A percentile compares a stretch with the other conserved stretches of the same genome.
phyloP scores from a whole-genome alignment of 2,113 vertebrate species.

The Microcebus griseorufus region DNA sequence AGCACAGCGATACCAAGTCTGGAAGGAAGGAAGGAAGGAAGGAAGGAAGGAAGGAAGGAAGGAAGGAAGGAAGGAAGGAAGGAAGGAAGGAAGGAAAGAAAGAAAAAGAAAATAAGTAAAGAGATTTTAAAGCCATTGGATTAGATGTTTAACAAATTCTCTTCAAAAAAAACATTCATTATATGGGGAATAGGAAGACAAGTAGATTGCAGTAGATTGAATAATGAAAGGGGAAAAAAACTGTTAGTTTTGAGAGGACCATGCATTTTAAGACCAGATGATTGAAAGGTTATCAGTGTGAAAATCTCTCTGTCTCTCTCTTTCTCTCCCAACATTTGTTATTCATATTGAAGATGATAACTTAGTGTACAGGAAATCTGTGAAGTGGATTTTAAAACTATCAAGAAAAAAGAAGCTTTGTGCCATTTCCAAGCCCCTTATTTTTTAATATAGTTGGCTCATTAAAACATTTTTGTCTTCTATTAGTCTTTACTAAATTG shows the following conservation, averaged over 20 bases:
- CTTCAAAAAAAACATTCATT: conserved; percentile 33
- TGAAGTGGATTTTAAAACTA: neutral
- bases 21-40: neutral
- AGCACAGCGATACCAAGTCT: neutral
- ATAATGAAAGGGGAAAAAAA: conserved; percentile 29
- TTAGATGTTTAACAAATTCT: neutral
- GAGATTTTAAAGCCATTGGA: neutral
- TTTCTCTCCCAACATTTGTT: neutral
- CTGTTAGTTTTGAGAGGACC: neutral
- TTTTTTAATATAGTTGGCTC: neutral
- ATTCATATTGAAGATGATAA: neutral
- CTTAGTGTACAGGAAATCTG: neutral
- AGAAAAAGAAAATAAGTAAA: too few species aligned
- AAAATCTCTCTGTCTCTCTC: neutral
- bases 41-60: too few species aligned
- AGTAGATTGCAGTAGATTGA: conserved; percentile 2
- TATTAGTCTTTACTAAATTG: conserved; percentile 27
- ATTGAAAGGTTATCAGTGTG: conserved; percentile 4
- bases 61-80: neutral
- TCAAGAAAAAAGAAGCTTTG: neutral
- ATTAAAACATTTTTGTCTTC: neutral
- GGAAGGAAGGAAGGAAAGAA: too few species aligned
- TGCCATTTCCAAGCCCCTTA: neutral
- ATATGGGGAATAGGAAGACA: neutral
- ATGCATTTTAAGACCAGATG: neutral